phyloP scores from a whole-genome alignment of 2,113 vertebrate species.

The Eptatretus burgeri region DNA sequence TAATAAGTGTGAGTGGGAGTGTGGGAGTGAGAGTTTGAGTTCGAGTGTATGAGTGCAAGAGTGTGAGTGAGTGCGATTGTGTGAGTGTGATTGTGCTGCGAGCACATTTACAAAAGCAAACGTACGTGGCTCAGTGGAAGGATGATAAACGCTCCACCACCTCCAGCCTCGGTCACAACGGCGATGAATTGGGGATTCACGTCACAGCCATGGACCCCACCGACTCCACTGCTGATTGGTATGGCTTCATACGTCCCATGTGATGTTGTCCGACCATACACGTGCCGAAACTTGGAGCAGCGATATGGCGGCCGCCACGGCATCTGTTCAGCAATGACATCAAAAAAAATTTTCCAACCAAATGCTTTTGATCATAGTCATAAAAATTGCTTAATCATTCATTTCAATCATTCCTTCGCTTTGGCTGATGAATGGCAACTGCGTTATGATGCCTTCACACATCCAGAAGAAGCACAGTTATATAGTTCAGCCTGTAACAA shows the following conservation, averaged over 20 bases:
- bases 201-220: slow-evolving; percentile 88
- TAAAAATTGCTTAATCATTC: no score
- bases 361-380: no score
- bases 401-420: no score
- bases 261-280: slow-evolving; percentile 46
- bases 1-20: no score
- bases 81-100: not conserved
- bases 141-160: slow-evolving; percentile 66
- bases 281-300: slow-evolving; percentile 97
- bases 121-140: slow-evolving; percentile 65
- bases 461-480: no score
- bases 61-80: no score
- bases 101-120: not conserved
- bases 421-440: no score
- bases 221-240: slow-evolving; percentile 91
- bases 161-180: slow-evolving; percentile 63
- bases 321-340: slow-evolving; percentile 29
- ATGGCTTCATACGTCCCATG: slow-evolving; percentile 58
- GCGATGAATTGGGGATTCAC: slow-evolving; percentile 70
- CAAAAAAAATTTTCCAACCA: no score
- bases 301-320: slow-evolving; percentile 97
- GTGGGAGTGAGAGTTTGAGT: no score
- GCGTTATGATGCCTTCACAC: no score
- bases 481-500: no score
- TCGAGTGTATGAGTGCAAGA: no score